Evolutionary conservation across 2,797 vertebrate genomes (phyloP).

Genomic region (Lophius americanus): DNA sequence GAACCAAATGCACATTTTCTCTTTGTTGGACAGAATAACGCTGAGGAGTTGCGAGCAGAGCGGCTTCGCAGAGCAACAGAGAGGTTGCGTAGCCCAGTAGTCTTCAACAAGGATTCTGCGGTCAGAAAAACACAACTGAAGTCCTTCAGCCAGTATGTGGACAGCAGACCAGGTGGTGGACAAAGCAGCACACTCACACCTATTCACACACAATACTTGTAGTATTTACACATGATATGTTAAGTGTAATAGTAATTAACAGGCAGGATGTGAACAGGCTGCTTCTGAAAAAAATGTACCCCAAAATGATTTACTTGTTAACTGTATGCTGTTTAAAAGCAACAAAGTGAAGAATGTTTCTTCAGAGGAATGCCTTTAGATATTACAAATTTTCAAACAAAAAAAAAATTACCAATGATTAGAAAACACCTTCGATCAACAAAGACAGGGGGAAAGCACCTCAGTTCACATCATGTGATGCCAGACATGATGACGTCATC

Average conservation of each 20-base stretch:
- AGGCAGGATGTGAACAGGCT: neutral
- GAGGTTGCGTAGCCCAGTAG: conserved; percentile 90
- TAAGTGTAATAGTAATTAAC: conserved; percentile 16
- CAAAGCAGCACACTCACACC: conserved; percentile 12
- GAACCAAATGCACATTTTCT: neutral
- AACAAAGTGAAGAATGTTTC: neutral
- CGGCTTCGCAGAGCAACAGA: conserved; percentile 89
- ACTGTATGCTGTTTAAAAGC: neutral
- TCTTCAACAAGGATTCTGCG: conserved; percentile 94
- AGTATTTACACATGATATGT: conserved; percentile 44
- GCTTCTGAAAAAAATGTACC: neutral
- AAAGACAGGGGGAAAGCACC: neutral
- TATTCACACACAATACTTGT: neutral
- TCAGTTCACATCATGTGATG: neutral
- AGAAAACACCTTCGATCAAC: neutral
- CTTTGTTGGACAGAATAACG: conserved; percentile 82
- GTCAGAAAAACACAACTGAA: conserved; percentile 97
- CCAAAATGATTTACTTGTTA: conserved; percentile 11
- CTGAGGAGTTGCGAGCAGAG: conserved; percentile 90
- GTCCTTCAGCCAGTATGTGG: conserved; percentile 98
- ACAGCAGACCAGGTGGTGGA: conserved; percentile 91
- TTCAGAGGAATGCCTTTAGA: neutral
- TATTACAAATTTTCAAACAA: conserved; percentile 1
- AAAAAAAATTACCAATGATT: neutral
- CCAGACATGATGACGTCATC: neutral